A percentile compares a stretch with the other conserved stretches of the same genome.
Conservation (phyloP, 2,888 invertebrate genomes). For the Steromphala cineraria region DNA sequence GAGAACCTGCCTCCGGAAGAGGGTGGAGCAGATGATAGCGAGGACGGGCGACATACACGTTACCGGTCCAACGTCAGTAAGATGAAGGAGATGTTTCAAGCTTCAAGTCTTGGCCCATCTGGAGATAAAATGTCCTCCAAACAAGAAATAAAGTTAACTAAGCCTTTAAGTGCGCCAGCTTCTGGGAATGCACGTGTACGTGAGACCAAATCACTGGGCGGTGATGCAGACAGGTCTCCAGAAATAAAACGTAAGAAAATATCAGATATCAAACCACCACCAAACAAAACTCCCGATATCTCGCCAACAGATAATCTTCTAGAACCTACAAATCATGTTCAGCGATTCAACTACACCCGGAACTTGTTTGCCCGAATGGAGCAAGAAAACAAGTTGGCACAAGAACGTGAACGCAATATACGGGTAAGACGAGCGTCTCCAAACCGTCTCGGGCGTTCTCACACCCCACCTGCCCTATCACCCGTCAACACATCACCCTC, state of each 20-base stretch:
- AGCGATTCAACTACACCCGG: constrained; percentile 71
- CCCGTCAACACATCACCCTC: constrained; percentile 49
- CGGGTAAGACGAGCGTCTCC: constrained; percentile 46
- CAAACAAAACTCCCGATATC: neutral
- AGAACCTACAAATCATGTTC: constrained; percentile 69
- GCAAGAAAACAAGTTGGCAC: constrained; percentile 55
- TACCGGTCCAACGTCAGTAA: constrained; percentile 66
- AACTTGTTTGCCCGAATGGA: constrained; percentile 74
- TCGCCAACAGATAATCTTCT: constrained; percentile 20
- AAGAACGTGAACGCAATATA: constrained; percentile 40
- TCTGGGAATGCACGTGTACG: neutral
- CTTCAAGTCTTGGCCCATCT: constrained; percentile 10
- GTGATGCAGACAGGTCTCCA: constrained; percentile 41
- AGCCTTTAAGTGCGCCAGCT: neutral
- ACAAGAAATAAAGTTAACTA: constrained; percentile 1
- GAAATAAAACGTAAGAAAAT: constrained; percentile 50
- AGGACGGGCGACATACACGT: constrained; percentile 1
- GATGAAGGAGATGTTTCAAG: constrained; percentile 68
- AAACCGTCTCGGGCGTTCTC: constrained; percentile 30
- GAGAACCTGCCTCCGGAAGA: constrained; percentile 33
- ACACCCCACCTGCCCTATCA: constrained; percentile 51
- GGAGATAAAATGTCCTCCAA: neutral
- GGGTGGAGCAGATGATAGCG: neutral
- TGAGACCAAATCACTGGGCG: neutral
- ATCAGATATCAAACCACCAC: constrained; percentile 23